Base-by-base conservation (phyloP, 2,797 vertebrate species). In the Liasis olivaceus region DNA sequence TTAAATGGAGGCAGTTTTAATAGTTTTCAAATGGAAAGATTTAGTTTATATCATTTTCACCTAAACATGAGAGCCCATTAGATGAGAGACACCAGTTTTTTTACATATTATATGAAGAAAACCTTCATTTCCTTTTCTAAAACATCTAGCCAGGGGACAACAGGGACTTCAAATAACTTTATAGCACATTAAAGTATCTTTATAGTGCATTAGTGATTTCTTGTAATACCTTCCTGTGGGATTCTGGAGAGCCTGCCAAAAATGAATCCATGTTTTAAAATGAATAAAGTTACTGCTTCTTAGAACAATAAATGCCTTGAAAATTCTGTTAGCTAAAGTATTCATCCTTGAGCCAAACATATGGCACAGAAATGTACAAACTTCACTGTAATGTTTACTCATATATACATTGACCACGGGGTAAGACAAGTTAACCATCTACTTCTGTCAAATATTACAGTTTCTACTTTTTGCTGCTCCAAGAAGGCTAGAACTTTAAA, bases 381-480 rank as follows among this genome's bases (percentile, higher is more conserved):
- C 87, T 97, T 95, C 91, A 81, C 91, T 94, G 88, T 94, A 64
- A 93, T 92, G 0, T 94, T 94, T 95, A 93, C 90, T 96, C 96
- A 96, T 96, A 95, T 96, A 97, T 97, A 96, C 93, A 94, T 84
- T 91, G 90, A 92, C 81, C 77, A 92, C 36, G 0, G 90, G 89
- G 91, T 81, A 24, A 88, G 77, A 77, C 62, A 51, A 95, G 84
- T 94, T 92, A 93, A 42, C 88, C 91, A 92, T 36, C 63, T 88
- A 92, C 92, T 81, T 47, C 54, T 93, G 93, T 94, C 95, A 93
- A 88, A 64, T 87, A 91, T 4, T 87, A 17, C 88, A 86, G 51
- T 26, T 64, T 92, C 86, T 84, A 92, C 89, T 95, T 90, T 60
- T 22, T 58, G n/a, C 42, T 85, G 31, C 62, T 89, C 92, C 90